phyloP scores from a whole-genome alignment of 1,140 invertebrate species.

The Mercenaria mercenaria region DNA sequence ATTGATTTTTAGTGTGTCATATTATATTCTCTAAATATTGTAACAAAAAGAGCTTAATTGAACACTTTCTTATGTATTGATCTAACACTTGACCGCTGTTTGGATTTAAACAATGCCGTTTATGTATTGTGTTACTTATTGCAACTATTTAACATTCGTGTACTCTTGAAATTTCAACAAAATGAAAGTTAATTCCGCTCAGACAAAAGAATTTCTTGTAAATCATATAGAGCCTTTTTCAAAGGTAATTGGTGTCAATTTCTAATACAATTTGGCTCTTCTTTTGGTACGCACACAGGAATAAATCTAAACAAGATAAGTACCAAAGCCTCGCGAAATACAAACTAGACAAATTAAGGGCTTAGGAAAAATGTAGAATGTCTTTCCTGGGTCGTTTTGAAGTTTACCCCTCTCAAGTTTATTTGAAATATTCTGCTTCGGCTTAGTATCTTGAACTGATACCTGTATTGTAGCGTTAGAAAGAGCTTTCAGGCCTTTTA shows the following conservation, averaged over 20 bases:
- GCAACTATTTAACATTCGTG: neutral
- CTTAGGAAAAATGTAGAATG: no score
- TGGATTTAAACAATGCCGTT: neutral
- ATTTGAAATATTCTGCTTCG: no score
- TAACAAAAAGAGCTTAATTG: neutral
- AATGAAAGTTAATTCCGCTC: neutral
- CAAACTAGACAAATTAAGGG: neutral
- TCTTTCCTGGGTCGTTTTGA: no score
- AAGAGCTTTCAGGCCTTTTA: no score
- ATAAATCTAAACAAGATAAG: neutral
- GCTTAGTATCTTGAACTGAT: no score
- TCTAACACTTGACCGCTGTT: neutral
- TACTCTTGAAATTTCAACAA: neutral
- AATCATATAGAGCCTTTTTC: neutral
- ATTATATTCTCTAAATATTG: conserved; percentile 8
- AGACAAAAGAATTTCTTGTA: neutral
- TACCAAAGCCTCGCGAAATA: neutral
- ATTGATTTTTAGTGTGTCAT: conserved; percentile 4
- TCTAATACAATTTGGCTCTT: neutral
- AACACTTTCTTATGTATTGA: neutral
- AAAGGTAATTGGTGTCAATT: conserved; percentile 9
- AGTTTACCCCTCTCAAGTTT: no score
- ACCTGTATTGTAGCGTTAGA: no score
- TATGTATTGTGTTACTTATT: neutral
- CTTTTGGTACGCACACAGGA: neutral